Base-by-base conservation (phyloP, 2,113 vertebrate genomes). In the Tricholaema leucomelas region DNA sequence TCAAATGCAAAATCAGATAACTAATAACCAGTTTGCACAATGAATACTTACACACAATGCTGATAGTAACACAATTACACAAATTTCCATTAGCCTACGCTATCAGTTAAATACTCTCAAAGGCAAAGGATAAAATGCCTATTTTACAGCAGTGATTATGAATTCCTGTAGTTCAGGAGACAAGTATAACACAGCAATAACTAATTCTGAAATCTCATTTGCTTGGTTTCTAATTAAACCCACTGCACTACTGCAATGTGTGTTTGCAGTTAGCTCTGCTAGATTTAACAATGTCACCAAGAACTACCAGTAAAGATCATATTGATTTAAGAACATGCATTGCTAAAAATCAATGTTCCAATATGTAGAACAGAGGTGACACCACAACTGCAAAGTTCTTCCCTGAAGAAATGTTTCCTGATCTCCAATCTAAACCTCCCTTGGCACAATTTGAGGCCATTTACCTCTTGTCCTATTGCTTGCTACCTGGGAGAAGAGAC, bases 301-400 rank as follows among this genome's bases (percentile, higher is more conserved):
- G 31, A 85, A 75, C 38, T 38, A 70, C 28, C 50, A 91, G 58
- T 80, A 89, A 73, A 74, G 63, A 81, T n/a, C 56, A 23, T 63
- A 89, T 5, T 74, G 83, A 95, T 85, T 84, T 84, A 93, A 86
- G 67, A 69, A 38, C 33, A 25, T 46, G 61, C 28, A 31, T 15
- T 55, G n/a, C 38, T 85, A 90, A 84, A 95, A 96, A 87, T 88
- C 90, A 88, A 23, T 61, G 90, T 88, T 97, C 63, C 88, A 93
- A 87, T 55, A 95, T 60, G 81, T 78, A 73, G 70, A 95, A 88
- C 66, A 96, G 82, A 96, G 75, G 71, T 15, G 11, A 93, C 67
- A 88, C 64, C 61, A 87, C 71, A 94, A 82, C n/a, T 82, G 54
- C 70, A 61, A 67, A 88, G 38, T 6, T 19, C 35, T 44, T 24